Percentiles rank a stretch among this genome's conserved stretches.
Evolutionary conservation across 2,113 vertebrate genomes (phyloP).

Genomic region (Chaetorhynchus papuensis): DNA sequence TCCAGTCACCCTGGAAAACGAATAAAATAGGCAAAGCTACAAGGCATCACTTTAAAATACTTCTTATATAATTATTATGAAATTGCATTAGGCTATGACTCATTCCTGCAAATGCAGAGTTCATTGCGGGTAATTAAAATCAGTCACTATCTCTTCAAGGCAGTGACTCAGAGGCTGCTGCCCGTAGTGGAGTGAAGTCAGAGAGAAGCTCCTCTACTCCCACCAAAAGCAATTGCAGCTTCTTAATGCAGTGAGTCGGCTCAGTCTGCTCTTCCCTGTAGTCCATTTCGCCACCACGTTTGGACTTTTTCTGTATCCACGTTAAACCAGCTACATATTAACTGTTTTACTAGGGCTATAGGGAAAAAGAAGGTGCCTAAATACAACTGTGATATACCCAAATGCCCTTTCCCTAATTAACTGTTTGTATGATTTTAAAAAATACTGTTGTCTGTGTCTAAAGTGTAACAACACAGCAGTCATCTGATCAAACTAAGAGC

Average conservation of each 20-base stretch:
- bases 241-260: neutral
- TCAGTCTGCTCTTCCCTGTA: neutral
- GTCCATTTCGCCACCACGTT: neutral
- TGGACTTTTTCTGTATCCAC: neutral
- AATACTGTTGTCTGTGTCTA: rapidly evolving
- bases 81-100: conserved; percentile 65
- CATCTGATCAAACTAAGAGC: neutral
- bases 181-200: neutral
- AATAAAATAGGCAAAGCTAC: conserved; percentile 41
- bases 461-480: neutral
- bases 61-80: conserved; percentile 59
- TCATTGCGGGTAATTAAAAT: conserved; percentile 64
- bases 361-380: neutral
- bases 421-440: rapidly evolving
- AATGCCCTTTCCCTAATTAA: neutral
- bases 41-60: conserved; percentile 31
- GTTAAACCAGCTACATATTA: neutral
- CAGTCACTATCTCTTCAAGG: conserved; percentile 48
- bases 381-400: neutral
- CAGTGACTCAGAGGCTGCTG: conserved; percentile 53
- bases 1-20: neutral
- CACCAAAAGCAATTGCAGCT: neutral
- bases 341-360: neutral
- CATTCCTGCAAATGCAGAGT: conserved; percentile 61
- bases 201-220: neutral